phyloP scores from a whole-genome alignment of 2,888 invertebrate genomes.

The Parnassius orleans region DNA sequence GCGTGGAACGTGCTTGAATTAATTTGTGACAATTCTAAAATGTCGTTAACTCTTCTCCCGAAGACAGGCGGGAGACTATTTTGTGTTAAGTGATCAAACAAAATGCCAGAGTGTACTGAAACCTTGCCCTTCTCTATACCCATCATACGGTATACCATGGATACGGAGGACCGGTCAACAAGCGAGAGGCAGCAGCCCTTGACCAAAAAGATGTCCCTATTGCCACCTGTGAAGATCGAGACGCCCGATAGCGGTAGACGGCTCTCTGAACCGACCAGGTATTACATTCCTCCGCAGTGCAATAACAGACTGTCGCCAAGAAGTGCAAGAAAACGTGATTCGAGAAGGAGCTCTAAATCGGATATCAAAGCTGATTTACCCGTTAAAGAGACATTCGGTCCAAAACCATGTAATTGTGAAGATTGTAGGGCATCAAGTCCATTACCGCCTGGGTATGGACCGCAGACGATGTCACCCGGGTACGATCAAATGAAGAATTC shows the following conservation, averaged over 20 bases:
- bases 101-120: conserved; percentile 76
- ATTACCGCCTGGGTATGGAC: conserved; percentile 69
- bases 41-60: conserved; percentile 49
- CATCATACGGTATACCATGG: conserved; percentile 74
- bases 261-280: conserved; percentile 65
- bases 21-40: conserved; percentile 38
- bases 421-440: conserved; percentile 79
- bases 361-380: conserved; percentile 53
- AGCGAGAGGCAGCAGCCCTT: conserved; percentile 58
- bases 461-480: conserved; percentile 79
- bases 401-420: conserved; percentile 71
- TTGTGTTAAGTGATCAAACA: conserved; percentile 40
- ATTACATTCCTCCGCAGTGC: conserved; percentile 74
- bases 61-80: conserved; percentile 40
- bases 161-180: conserved; percentile 58
- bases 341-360: conserved; percentile 59
- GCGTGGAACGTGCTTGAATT: conserved; percentile 33
- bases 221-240: conserved; percentile 72
- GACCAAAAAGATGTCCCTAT: conserved; percentile 69
- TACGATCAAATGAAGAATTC: conserved; percentile 91
- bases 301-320: conserved; percentile 70
- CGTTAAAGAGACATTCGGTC: conserved; percentile 55
- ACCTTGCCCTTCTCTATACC: conserved; percentile 70
- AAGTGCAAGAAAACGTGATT: conserved; percentile 67
- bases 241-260: conserved; percentile 67